Percentiles rank a stretch among this genome's conserved stretches.
phyloP scores from a whole-genome alignment of 2,888 invertebrate genomes.

The Calephelis perditalis region DNA sequence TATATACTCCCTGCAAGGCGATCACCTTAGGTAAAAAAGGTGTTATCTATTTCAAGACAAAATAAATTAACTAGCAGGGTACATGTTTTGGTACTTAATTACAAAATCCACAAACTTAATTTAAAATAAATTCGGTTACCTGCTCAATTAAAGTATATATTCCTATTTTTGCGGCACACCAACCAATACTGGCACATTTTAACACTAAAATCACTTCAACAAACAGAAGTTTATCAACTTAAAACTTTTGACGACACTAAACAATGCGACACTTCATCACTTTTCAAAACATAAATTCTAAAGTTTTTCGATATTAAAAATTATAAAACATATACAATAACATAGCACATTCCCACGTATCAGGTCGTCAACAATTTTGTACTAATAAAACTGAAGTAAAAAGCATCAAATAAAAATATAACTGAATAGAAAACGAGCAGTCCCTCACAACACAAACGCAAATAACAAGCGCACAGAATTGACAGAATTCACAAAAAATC shows the following conservation, averaged over 20 bases:
- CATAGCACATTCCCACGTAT: background rate
- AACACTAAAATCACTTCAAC: conserved; percentile 38
- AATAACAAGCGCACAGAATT: conserved; percentile 3
- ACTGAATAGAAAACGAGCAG: background rate
- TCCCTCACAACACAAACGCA: background rate
- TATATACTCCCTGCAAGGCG: no score
- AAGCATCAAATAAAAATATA: conserved; percentile 1
- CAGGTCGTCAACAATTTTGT: background rate
- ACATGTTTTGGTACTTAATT: no score
- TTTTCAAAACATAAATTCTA: conserved; percentile 24
- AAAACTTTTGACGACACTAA: conserved; percentile 56
- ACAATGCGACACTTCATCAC: conserved; percentile 38
- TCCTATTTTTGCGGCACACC: conserved; percentile 2
- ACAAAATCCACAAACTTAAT: conserved; percentile 4
- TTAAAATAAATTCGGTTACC: background rate
- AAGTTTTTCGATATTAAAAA: background rate
- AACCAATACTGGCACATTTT: conserved; percentile 30
- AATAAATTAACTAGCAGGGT: no score
- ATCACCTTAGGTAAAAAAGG: no score
- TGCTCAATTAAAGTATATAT: conserved; percentile 4
- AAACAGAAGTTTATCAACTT: conserved; percentile 47
- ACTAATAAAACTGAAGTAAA: background rate
- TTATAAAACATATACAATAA: background rate
- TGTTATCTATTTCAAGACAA: no score
- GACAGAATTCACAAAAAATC: no score